Conservation (phyloP, 2,888 invertebrate genomes). For the Cyaniris semiargus region DNA sequence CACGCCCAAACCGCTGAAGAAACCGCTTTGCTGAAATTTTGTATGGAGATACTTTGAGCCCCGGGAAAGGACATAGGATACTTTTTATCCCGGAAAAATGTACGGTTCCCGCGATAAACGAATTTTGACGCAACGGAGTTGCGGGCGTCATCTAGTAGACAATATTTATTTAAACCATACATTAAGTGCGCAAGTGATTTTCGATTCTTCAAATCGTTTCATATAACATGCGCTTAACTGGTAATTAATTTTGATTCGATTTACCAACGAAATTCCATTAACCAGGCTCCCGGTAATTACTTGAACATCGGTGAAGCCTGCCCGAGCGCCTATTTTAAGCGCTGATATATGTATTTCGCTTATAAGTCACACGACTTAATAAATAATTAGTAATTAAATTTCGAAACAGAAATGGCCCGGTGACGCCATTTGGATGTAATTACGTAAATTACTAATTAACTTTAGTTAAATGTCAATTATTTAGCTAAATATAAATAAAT, state of each 20-base stretch:
- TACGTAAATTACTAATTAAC: background rate
- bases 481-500: background rate
- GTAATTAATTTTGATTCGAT: slow-evolving; percentile 28
- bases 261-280: slow-evolving; percentile 17
- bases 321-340: slow-evolving; percentile 14
- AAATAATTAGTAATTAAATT: background rate
- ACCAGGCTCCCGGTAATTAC: slow-evolving; percentile 19
- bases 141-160: too few relatives aligned
- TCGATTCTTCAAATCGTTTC: background rate
- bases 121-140: too few relatives aligned
- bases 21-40: too few relatives aligned
- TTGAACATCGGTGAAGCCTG: background rate
- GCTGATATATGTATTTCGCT: slow-evolving; percentile 1
- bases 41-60: too few relatives aligned
- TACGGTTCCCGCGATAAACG: too few relatives aligned
- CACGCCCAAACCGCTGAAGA: too few relatives aligned
- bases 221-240: background rate
- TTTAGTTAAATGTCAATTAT: background rate
- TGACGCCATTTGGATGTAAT: background rate
- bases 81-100: too few relatives aligned
- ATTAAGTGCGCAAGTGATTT: too few relatives aligned
- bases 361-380: slow-evolving; percentile 12
- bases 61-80: too few relatives aligned
- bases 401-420: background rate
- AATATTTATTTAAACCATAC: too few relatives aligned